Conservation (phyloP, 2,888 invertebrate species). For the Dioctria rufipes region DNA sequence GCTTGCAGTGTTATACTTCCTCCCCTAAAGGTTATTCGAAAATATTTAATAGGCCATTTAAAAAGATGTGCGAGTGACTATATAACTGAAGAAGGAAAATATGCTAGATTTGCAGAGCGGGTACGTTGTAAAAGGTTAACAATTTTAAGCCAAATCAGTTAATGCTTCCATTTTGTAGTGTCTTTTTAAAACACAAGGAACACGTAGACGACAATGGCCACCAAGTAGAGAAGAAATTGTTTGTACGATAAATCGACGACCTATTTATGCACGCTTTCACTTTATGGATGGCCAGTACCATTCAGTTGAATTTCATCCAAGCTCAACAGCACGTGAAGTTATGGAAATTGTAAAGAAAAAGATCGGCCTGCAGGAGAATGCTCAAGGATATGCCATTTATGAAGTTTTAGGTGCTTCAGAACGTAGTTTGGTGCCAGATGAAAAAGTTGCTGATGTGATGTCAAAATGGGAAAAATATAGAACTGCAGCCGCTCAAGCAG, state of each 20-base stretch:
- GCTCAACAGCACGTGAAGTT: constrained; percentile 91
- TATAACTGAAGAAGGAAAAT: constrained; percentile 94
- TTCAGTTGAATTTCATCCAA: constrained; percentile 95
- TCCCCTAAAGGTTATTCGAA: constrained; percentile 86
- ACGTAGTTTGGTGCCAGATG: constrained; percentile 86
- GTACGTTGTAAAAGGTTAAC: constrained; percentile 67
- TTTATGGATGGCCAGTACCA: constrained; percentile 96
- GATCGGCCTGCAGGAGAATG: constrained; percentile 78
- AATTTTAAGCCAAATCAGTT: neutral
- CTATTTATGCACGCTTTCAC: constrained; percentile 91
- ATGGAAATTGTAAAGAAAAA: constrained; percentile 90
- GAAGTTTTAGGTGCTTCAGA: constrained; percentile 92
- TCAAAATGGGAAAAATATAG: constrained; percentile 95
- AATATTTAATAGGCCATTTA: constrained; percentile 90
- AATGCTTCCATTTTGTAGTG: constrained; percentile 72
- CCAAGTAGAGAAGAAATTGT: constrained; percentile 94
- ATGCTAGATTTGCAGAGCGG: constrained; percentile 93
- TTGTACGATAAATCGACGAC: constrained; percentile 91
- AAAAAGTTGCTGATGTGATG: constrained; percentile 94
- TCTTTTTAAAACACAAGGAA: constrained; percentile 80
- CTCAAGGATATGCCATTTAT: constrained; percentile 88
- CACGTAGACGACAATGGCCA: constrained; percentile 88
- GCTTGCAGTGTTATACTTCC: constrained; percentile 89
- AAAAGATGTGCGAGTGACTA: constrained; percentile 90
- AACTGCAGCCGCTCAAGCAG: constrained; percentile 78